phyloP scores from a whole-genome alignment of 2,888 invertebrate species.

The Caenorhabditis virilis region DNA sequence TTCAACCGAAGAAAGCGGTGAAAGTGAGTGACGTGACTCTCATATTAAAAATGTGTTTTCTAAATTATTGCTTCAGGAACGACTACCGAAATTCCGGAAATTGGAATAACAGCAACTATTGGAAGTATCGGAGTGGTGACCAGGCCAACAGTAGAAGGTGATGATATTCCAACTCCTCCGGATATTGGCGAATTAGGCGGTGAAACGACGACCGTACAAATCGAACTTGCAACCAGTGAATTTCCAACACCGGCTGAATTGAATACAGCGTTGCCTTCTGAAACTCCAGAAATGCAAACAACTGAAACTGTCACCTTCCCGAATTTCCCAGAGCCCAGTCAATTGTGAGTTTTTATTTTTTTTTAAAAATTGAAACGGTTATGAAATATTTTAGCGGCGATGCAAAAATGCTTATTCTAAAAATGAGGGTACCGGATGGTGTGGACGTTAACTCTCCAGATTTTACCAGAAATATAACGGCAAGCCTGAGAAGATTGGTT shows the following conservation, averaged over 20 bases:
- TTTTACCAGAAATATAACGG: constrained; percentile 22
- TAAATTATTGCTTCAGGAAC: not conserved
- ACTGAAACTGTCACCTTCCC: too few species aligned
- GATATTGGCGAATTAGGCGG: too few species aligned
- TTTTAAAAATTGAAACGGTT: not conserved
- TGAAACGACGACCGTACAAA: too few species aligned
- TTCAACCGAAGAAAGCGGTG: constrained; percentile 14
- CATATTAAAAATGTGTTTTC: too few species aligned
- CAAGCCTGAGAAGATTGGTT: constrained; percentile 20
- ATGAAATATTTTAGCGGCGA: not conserved
- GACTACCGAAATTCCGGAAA: constrained; percentile 6
- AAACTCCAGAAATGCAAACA: too few species aligned
- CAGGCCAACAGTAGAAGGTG: not conserved
- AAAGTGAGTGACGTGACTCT: too few species aligned
- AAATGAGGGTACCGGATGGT: constrained; percentile 24
- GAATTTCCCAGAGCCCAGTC: not conserved
- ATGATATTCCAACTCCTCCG: constrained; percentile 12
- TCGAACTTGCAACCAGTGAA: too few species aligned
- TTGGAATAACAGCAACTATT: constrained; percentile 16
- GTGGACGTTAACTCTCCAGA: constrained; percentile 16
- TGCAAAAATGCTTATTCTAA: constrained; percentile 19
- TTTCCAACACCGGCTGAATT: too few species aligned
- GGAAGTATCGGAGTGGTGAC: constrained; percentile 16
- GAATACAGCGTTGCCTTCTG: too few species aligned
- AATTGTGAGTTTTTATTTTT: not conserved